These are phyloP conservation scores for Lucilia cuprina DNA, from an alignment of 1,140 invertebrate genomes.

Conservation along the genomic window DNA sequence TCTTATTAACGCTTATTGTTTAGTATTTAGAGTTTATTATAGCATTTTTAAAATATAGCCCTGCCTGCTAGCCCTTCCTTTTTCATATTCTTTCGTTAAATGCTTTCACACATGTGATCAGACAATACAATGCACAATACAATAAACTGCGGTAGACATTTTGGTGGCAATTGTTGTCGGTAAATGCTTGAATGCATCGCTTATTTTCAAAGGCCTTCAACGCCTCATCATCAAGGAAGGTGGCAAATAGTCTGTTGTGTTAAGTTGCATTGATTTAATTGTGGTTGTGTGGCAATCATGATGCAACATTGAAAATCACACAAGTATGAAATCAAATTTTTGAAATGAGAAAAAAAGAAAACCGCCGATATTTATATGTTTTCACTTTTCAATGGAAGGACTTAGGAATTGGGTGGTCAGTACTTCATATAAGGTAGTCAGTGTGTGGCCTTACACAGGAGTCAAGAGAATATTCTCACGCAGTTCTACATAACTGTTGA, in stretches of 20 bases:
- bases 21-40: neutral
- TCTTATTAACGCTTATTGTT: slow-evolving; percentile 22
- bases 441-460: neutral
- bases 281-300: neutral
- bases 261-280: neutral
- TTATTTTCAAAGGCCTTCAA: slow-evolving; percentile 4
- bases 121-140: neutral
- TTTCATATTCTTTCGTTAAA: neutral
- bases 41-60: neutral
- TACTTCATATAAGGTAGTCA: neutral
- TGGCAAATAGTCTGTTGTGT: neutral
- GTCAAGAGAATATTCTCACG: too few relatives aligned
- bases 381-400: neutral
- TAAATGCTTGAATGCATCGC: slow-evolving; percentile 4
- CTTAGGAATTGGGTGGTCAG: neutral
- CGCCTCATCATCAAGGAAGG: neutral
- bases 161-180: slow-evolving; percentile 14
- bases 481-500: too few relatives aligned
- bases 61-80: neutral
- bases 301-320: slow-evolving; percentile 4
- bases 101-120: neutral
- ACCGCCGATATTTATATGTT: neutral
- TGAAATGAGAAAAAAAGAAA: neutral
- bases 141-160: neutral
- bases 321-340: neutral